phyloP scores from a whole-genome alignment of 2,888 invertebrate species.

The Chrysopilus asiliformis region DNA sequence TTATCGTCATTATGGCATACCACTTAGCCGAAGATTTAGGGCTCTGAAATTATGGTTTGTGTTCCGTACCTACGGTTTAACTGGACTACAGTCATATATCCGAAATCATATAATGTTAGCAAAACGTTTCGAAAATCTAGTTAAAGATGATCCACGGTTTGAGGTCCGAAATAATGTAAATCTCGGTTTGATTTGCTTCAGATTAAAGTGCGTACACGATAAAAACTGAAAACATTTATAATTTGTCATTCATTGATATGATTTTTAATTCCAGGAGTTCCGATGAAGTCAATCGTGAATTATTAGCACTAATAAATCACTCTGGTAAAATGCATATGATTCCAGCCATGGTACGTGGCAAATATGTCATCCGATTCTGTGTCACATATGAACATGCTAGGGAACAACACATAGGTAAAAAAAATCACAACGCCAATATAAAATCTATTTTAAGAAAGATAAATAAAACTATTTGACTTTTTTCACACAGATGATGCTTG shows the following conservation, averaged over 20 bases:
- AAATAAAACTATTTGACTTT: too few relatives aligned
- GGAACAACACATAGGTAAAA: slow-evolving; percentile 51
- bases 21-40: slow-evolving; percentile 69
- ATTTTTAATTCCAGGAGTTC: slow-evolving; percentile 37
- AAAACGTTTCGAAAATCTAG: slow-evolving; percentile 55
- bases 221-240: neutral
- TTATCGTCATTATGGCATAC: slow-evolving; percentile 76
- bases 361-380: slow-evolving; percentile 67
- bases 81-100: slow-evolving; percentile 70
- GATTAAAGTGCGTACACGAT: slow-evolving; percentile 37
- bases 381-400: slow-evolving; percentile 65
- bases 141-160: slow-evolving; percentile 56
- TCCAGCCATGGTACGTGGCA: slow-evolving; percentile 60
- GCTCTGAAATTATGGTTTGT: slow-evolving; percentile 85
- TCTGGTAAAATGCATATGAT: slow-evolving; percentile 79
- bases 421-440: too few relatives aligned
- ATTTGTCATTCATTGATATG: neutral
- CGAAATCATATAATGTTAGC: slow-evolving; percentile 68
- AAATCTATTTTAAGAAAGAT: too few relatives aligned
- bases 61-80: slow-evolving; percentile 63
- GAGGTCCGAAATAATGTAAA: slow-evolving; percentile 64
- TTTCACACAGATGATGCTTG: slow-evolving; percentile 47
- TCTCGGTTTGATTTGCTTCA: slow-evolving; percentile 66
- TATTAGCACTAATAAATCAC: slow-evolving; percentile 67
- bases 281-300: slow-evolving; percentile 59